Base-by-base conservation (phyloP, 2,113 vertebrate genomes). In the Romanogobio albipinnatus region DNA sequence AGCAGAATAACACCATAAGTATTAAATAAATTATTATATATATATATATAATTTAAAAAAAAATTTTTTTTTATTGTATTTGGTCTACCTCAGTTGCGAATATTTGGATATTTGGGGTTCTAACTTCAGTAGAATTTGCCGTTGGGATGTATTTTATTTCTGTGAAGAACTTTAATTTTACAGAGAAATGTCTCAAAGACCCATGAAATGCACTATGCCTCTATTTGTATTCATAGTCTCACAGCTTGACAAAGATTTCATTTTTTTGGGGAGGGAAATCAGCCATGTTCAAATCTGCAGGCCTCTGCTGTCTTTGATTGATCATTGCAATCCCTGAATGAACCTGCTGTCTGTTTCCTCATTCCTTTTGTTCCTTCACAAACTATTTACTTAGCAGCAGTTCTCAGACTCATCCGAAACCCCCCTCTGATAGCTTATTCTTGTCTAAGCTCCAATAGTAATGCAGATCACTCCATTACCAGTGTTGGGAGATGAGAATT, bases 351-450 rank as follows among this genome's bases (percentile, higher is more conserved):
- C 33, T 71, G 66, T 71, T 82, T 82, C n/a, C 29, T 56, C 64
- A 36, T 81, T 68, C 29, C 80, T 82, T 82, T 82, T 82, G 26
- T 82, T 82, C 47, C 47, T 29, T 58, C 29, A 36, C 80, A 82
- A 82, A 56, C 64, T 24, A 71, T 82, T 71, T 71, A 82, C 66
- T 56, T 71, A 71, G 49, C 19, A 14, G 26, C 62, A 56, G 47
- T 56, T 79, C 53, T 51, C 77, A 22, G n/a, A 11, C 70, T 81
- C 19, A 43, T 58, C 9, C 81, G 17, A 81, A 66, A 76, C 61
- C 26, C 13, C 86, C 24, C 11, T 66, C 56, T 78, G 74, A 76
- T 58, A 56, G 47, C 11, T 36, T 81, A 19, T 73, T 85, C 26
- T 19, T 11, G 1, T 39, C 70, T 14, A 68, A 58, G 76, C 9